Evolutionary conservation across 1,140 invertebrate species (phyloP).

Genomic region (Magallana gigas): DNA sequence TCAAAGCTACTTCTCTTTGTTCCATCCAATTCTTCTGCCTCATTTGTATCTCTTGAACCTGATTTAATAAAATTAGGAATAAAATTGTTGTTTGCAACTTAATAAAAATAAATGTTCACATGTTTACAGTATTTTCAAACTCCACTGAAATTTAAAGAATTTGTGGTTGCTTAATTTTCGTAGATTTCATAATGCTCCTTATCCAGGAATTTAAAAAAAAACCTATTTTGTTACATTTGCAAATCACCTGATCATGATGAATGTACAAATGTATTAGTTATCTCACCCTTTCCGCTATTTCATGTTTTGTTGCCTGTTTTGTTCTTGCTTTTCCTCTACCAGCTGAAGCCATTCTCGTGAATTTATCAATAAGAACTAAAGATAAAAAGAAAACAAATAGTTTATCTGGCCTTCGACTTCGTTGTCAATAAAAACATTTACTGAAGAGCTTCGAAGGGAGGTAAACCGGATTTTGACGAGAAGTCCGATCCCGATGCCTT

Average conservation of each 20-base stretch:
- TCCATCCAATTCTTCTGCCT: slow-evolving; percentile 27
- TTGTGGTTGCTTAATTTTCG: too few species aligned
- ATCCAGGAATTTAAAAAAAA: too few species aligned
- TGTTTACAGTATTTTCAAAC: too few species aligned
- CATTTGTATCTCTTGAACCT: slow-evolving; percentile 19
- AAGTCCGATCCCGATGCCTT: background rate
- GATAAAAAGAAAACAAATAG: too few species aligned
- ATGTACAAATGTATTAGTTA: too few species aligned
- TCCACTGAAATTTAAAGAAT: too few species aligned
- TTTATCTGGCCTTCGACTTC: too few species aligned
- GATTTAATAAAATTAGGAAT: background rate
- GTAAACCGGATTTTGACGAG: background rate
- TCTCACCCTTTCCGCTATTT: background rate
- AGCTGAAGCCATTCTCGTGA: background rate
- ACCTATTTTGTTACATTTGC: too few species aligned
- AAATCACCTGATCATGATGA: too few species aligned
- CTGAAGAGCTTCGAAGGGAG: background rate
- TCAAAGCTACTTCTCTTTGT: background rate
- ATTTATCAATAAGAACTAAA: background rate
- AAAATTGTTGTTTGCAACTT: too few species aligned
- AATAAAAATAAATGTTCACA: too few species aligned
- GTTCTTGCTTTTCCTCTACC: background rate
- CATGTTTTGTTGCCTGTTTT: background rate
- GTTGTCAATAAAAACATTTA: slow-evolving; percentile 12
- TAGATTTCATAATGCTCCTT: too few species aligned